Evolutionary conservation across 2,113 vertebrate species (phyloP).

Genomic region (Egretta garzetta): DNA sequence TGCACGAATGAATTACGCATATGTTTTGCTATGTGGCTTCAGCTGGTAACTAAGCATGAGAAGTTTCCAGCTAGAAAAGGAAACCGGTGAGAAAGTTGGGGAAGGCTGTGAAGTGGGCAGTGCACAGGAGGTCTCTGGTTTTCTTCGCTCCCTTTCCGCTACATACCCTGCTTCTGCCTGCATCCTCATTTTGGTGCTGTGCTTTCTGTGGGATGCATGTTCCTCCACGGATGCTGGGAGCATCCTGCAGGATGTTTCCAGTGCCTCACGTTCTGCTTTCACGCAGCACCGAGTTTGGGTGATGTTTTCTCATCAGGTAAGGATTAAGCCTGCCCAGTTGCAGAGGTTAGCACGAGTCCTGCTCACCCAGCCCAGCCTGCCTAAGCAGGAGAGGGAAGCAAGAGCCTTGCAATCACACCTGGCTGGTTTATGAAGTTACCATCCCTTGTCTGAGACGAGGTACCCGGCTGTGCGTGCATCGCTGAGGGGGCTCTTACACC

Average conservation of each 20-base stretch:
- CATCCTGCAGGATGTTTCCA: neutral
- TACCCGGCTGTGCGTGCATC: rapidly evolving
- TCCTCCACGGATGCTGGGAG: neutral
- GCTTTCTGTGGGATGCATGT: neutral
- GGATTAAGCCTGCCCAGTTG: neutral
- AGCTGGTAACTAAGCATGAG: constrained; percentile 60
- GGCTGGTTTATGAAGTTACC: neutral
- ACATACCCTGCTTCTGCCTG: neutral
- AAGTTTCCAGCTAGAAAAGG: constrained; percentile 50
- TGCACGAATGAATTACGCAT: constrained; percentile 59
- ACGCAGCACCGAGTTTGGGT: neutral
- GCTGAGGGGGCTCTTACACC: neutral
- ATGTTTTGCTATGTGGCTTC: constrained; percentile 64
- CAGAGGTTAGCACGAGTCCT: neutral
- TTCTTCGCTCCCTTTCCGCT: neutral
- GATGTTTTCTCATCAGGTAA: neutral
- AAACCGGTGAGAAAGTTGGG: constrained; percentile 18
- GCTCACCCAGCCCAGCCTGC: neutral
- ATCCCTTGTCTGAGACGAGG: neutral
- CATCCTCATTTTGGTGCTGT: neutral
- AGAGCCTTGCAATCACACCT: neutral
- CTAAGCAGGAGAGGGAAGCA: neutral
- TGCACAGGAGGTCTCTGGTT: neutral
- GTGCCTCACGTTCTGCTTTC: neutral
- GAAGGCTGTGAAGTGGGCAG: neutral